Evolutionary conservation across 2,888 invertebrate species (phyloP), one percentile per base, ranked within the genome.

Genomic region (Lapara coniferarum): DNA sequence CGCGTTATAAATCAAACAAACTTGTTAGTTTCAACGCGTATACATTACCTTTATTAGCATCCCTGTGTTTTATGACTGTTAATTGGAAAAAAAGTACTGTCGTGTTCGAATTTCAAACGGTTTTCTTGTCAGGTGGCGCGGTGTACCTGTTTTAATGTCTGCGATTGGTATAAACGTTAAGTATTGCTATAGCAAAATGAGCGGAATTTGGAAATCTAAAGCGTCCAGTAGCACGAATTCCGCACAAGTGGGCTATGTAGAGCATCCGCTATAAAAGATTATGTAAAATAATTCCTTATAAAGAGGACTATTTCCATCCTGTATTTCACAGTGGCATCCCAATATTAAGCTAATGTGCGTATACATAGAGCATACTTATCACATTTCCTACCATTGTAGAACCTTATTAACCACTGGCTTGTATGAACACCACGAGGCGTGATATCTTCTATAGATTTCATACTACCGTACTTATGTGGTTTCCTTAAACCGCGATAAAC

Each of bases 401-500:
- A 4, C 13, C 10, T 56, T 25, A 16, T 59, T 59, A n/a, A 10
- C 44, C 37, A 10, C 13, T 44, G 4, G 37, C 44, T 44, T 16
- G 5, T 4, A 19, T 44, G 46, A 59, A 10, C n/a, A 10, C 46
- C 46, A 46, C 16, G 6, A 59, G n/a, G 44, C 25, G 12, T 19
- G 19, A n/a, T 14, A 10, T 37, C 44, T 4, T 2, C 5, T 7
- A 37, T 59, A 59, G 12, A 46, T 63, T 63, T 63, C 49, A n/a
- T 63, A 46, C 59, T 16, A 25, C 1, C 44, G 59, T 46, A 16
- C 16, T 46, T 10, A 5, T 63, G 63, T 63, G 63, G 63, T 63
- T 77, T 57, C 69, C 71, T 58, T 44, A 69, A 71, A 70, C 68
- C 12, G 57, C n/a, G 44, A 63, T n/a, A 44, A 58, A 57, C 19